Base-by-base conservation (phyloP, 2,888 invertebrate species). In the Volucella bombylans region DNA sequence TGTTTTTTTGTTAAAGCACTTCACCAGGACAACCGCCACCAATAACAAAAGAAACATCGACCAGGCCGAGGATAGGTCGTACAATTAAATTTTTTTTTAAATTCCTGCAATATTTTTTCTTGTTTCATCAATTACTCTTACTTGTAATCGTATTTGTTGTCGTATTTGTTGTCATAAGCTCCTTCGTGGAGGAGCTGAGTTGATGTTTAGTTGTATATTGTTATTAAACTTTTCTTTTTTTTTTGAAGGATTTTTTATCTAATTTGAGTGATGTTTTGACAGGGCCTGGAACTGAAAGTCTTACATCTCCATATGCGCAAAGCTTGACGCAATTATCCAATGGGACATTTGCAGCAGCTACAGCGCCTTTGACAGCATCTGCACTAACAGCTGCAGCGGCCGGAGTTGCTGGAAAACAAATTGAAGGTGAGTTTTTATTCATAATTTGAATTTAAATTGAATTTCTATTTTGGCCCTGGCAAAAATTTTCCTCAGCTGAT, bases 371-470 rank as follows among this genome's bases (percentile, higher is more conserved):
- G 73, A 92, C 93, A 87, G 93, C 91, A 86, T 93, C 93, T 77
- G 95, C 95, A 87, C 93, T 95, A 85, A 95, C 95, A 57, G 94
- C 95, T 52, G 94, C 96, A 49, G 95, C 95, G 39, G 95, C 95
- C 31, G 95, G 95, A 8, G 96, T 96, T 64, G 96, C 96, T 86
- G 96, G 96, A 83, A 98, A 98, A 92, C 98, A 98, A 93, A 96
- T 97, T 89, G 98, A 98, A 94, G 96, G 95, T 95, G 91, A 91
- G 89, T 87, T 14, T 8, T 8, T 31, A 6, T 31, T 31, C 2
- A 1, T 31, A 31, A 31, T 31, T 6, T 31, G 6, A 31, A 6
- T 6, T 31, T 31, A 31, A 31, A 6, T 31, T 31, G 31, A 31
- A 6, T 31, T 31, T 31, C 31, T 31, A 31, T 31, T 4, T 31